Evolutionary conservation across 2,888 invertebrate species (phyloP), one percentile per base, ranked within the genome.

Genomic region (Aporophyla nigra): DNA sequence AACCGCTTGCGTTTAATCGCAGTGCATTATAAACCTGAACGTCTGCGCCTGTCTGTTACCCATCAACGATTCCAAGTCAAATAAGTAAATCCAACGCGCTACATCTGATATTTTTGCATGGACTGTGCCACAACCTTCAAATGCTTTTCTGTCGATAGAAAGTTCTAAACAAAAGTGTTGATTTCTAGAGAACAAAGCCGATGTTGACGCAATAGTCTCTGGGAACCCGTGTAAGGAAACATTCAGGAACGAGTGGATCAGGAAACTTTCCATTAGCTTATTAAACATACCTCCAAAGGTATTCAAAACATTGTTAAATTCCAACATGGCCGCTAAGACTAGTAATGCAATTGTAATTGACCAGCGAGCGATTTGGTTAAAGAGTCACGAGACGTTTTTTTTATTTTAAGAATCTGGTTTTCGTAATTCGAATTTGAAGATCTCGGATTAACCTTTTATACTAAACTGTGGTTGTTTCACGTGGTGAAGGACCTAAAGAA

Each of bases 111-210:
- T 69, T 86, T 86, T 80, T n/a, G 4, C 77, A 71, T 87, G 51
- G 58, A 76, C 91, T 90, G 56, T 66, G 53, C 24, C 58, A 76
- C 68, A 90, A 88, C 89, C 91, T 91, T 90, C 89, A 88, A 86
- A 85, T 80, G 86, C 85, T 90, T 89, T 90, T 90, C 84, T 83
- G 75, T 77, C 79, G 83, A 80, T 85, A 82, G 87, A 90, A 90
- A 91, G 86, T 91, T 91, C 71, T 87, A 82, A 86, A 90, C 88
- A 91, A 89, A 79, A 85, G 87, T 89, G 86, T 90, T 91, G 86
- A 87, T 91, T 91, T 90, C 83, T 82, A 79, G 53, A 71, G 85
- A 91, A 93, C 91, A 93, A 91, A 81, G 84, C 81, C 68, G 19
- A 68, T 77, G 83, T 87, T 90, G 90, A 91, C 91, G 91, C 90